Evolutionary conservation across 2,797 vertebrate species (phyloP), one percentile per base, ranked within the genome.

Genomic region (Crotalus adamanteus): DNA sequence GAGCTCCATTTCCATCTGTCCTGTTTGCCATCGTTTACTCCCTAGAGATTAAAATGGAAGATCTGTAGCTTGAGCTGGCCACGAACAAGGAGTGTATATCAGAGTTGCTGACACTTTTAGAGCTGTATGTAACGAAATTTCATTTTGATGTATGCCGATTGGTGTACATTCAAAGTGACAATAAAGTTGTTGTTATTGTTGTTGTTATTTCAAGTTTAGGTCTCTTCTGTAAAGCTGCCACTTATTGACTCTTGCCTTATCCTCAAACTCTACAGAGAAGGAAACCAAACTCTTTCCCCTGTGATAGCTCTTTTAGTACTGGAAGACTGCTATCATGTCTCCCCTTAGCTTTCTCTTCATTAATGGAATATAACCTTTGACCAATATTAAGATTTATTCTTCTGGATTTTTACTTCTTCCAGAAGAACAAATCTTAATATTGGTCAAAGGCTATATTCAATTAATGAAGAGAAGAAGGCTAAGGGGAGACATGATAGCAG

Each of bases 361-460:
- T 89, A 90, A 91, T 93, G 91, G 73, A 2, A 94, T 91, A 92
- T 63, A 88, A 92, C 51, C 59, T 86, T 95, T 83, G 90, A 69
- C 90, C 91, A 31, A 87, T 92, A 11, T 37, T 78, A 88, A 91
- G 0, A 1, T 47, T 92, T 47, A 73, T 93, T 0, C 0, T 65
- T 91, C 91, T 93, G 92, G 69, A 88, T 86, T 88, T 89, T 88
- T 95, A 87, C 3, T 95, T n/a, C 89, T 88, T 94, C 89, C 94
- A 92, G 90, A 89, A 65, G 0, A 0, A 93, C 83, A 37, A 92
- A 53, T 1, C 0, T 91, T 87, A 65, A 37, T 8, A 92, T 87
- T 31, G 91, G 88, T 69, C 89, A 65, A 95, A 83, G 59, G 53
- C 92, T 88, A 63, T 92, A 91, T 95, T 2, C 63, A 92, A 94